Base-by-base conservation (phyloP, 2,888 invertebrate genomes). In the Serripes groenlandicus region DNA sequence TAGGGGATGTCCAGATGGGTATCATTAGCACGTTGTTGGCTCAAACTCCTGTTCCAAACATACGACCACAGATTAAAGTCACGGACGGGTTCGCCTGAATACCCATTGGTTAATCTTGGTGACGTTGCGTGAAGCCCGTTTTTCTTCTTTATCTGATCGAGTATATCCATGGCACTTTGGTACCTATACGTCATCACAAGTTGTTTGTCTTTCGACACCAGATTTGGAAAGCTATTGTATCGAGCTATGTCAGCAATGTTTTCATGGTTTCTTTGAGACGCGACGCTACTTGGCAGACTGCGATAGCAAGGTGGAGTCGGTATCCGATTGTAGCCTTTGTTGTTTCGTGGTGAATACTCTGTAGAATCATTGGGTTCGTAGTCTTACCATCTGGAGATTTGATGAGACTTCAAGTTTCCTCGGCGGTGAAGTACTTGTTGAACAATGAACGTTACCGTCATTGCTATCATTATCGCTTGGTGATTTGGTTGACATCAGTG, bases 31-130 rank as follows among this genome's bases (percentile, higher is more conserved):
- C 5, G 42, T 42, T n/a, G 66, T 35, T 42, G 37, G 23, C 49
- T 84, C 83, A 85, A 94, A 94, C 81, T 93, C 94, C 76, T 91
- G 88, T 97, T 95, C 98, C 98, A 96, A 97, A 96, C 97, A 97
- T 98, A 95, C 97, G 98, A 94, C 97, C 98, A 96, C 97, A 98
- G 90, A 97, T 98, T 96, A 97, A 98, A 95, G 97, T 97, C 96
- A 97, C 97, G 92, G 97, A 96, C 92, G 97, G 96, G 92, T 52
- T 89, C 86, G 3, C 85, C 85, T 32, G 72, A 30, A 18, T 81
- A 28, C 11, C 62, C 18, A n/a, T 74, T 62, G 21, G 60, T 74
- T 4, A 90, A 78, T 21, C 92, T 42, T 5, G 92, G 92, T 4
- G 92, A 92, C 28, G 92, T 87, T 0, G 89, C 73, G 3, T 89